These are phyloP conservation scores for Fulica atra DNA, from an alignment of 2,113 vertebrate species.

Conservation along the genomic window DNA sequence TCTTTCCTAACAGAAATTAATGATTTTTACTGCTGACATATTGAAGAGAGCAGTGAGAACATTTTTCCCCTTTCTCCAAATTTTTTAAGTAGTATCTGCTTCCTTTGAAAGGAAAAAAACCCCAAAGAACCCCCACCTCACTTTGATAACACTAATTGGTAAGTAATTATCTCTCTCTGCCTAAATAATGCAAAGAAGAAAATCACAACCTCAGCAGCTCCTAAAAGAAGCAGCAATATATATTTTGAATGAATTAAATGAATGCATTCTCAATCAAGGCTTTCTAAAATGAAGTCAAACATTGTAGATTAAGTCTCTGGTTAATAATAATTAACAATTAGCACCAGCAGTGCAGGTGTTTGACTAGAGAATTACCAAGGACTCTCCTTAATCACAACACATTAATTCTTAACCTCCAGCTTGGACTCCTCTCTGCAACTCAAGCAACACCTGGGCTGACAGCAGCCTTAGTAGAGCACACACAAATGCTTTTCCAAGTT, in stretches of 20 bases:
- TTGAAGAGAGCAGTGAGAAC: neutral
- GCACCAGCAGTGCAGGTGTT: neutral
- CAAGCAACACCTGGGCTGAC: neutral
- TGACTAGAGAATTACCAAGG: neutral
- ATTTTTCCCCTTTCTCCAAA: neutral
- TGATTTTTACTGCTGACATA: neutral
- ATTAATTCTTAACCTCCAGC: neutral
- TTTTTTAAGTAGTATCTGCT: neutral
- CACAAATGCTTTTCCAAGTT: rapidly evolving
- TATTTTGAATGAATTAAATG: neutral
- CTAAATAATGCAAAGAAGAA: neutral
- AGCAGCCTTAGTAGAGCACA: neutral
- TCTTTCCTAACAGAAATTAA: neutral
- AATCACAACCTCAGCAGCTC: neutral
- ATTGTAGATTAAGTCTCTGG: neutral
- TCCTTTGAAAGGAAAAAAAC: neutral
- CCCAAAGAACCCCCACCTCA: too few species aligned
- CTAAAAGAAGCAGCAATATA: neutral
- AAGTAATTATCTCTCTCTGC: neutral
- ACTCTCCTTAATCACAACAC: neutral
- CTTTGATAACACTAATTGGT: neutral
- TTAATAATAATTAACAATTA: neutral
- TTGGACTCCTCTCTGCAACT: neutral
- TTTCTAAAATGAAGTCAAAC: neutral
- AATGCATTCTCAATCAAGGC: neutral